A percentile compares a stretch with the other conserved stretches of the same genome.
Conservation (phyloP, 2,888 invertebrate genomes). For the Tiphia femorata region DNA sequence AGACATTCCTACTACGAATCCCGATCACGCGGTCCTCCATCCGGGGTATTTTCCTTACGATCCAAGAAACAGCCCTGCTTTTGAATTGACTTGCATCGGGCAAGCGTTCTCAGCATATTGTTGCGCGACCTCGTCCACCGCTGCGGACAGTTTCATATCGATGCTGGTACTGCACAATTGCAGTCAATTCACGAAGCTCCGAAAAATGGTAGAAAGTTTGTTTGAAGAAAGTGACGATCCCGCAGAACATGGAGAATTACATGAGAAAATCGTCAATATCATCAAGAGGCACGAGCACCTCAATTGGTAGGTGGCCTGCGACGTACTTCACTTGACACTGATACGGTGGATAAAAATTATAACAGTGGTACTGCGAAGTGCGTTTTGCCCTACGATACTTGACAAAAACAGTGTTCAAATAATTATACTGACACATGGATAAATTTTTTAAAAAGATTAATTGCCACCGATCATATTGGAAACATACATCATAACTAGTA, state of each 20-base stretch:
- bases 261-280: constrained; percentile 21
- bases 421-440: too few species aligned
- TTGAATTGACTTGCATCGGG: constrained; percentile 15
- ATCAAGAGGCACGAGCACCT: constrained; percentile 34
- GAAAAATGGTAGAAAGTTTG: constrained; percentile 8
- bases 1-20: not conserved
- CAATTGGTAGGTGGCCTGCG: constrained; percentile 27
- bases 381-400: too few species aligned
- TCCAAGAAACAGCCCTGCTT: not conserved
- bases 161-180: constrained; percentile 41
- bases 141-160: constrained; percentile 34
- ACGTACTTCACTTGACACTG: too few species aligned
- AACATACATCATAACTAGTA: too few species aligned
- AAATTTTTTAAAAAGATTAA: too few species aligned
- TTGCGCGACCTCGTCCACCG: constrained; percentile 27
- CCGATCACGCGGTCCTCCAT: constrained; percentile 12
- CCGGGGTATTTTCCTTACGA: constrained; percentile 33
- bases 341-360: not conserved
- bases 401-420: too few species aligned
- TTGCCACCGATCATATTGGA: too few species aligned
- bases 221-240: not conserved
- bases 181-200: constrained; percentile 33
- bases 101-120: constrained; percentile 25
- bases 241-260: constrained; percentile 1
- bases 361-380: too few species aligned